Evolutionary conservation across 1,140 invertebrate genomes (phyloP), one percentile per base, ranked within the genome.

Genomic region (Metaphire vulgaris): DNA sequence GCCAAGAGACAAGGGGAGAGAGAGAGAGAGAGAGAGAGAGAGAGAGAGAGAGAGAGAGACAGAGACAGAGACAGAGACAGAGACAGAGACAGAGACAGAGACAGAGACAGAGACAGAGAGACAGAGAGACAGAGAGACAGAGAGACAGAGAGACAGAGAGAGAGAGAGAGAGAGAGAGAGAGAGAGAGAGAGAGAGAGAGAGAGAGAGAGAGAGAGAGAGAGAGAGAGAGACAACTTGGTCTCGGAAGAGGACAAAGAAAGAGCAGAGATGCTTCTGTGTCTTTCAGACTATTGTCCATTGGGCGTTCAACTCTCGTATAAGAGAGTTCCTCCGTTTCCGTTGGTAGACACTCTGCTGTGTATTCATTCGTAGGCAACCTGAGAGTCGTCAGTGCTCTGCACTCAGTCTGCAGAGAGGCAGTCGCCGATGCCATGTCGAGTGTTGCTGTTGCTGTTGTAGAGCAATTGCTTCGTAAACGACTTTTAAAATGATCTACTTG

Each of bases 121-220:
- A 56, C 6, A 56, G 41, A 56, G 6, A 56, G 41, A 56, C 6
- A 56, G 6, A 56, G 41, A 56, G 41, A 56, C 41, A 56, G 41
- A 56, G 41, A 56, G 41, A 56, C 41, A 56, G 41, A 56, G 41
- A 56, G 41, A 56, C 41, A 56, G 41, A 56, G 41, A 56, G 41
- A 56, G 6, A 56, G 41, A 56, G 41, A 56, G 41, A 56, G 6
- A 56, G 41, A 56, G 41, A 56, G 41, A 56, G 6, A 56, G 41
- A 56, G 41, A 56, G 41, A 56, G 21, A 56, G 41, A 56, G 41
- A 56, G 6, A 56, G 41, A 56, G 6, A 56, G 41, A 56, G 6
- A 56, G 41, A 56, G 41, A 56, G 41, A 56, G 41, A 56, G 6
- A 56, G 41, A 56, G 41, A 56, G 41, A 56, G 41, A 56, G 6